These are phyloP conservation scores for Eupithecia vulgata DNA, from an alignment of 2,888 invertebrate species.

Conservation along the genomic window DNA sequence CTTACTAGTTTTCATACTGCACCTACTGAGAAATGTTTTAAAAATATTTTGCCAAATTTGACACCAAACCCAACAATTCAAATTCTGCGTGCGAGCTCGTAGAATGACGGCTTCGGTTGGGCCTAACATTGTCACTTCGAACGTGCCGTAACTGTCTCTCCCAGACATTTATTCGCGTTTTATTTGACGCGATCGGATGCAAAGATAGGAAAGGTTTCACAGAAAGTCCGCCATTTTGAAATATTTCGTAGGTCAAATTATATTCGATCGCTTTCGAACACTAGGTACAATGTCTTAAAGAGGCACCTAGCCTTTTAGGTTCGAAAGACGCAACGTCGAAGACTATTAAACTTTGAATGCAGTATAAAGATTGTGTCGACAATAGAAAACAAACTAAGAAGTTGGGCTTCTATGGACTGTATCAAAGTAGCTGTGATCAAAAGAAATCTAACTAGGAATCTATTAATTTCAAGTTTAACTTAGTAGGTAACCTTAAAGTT, in stretches of 20 bases:
- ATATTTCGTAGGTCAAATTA: not conserved
- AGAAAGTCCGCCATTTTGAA: not conserved
- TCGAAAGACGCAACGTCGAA: not conserved
- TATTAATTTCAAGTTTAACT: no score
- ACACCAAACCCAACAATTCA: not conserved
- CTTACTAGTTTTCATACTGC: no score
- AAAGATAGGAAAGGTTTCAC: slow-evolving; percentile 23
- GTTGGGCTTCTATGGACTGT: no score
- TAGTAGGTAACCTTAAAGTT: no score
- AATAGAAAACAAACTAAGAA: not conserved
- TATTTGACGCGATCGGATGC: slow-evolving; percentile 32
- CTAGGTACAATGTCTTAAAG: not conserved
- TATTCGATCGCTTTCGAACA: not conserved
- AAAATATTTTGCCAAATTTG: not conserved
- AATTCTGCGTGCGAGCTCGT: not conserved
- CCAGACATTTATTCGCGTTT: slow-evolving; percentile 32
- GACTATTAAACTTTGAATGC: not conserved
- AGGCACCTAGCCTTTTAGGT: not conserved
- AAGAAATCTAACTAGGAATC: no score
- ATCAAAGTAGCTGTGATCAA: not conserved
- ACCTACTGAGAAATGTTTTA: no score
- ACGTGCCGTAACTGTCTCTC: slow-evolving; percentile 13
- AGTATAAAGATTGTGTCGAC: not conserved
- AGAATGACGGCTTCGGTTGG: not conserved
- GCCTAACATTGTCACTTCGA: not conserved